phyloP scores from a whole-genome alignment of 1,140 invertebrate species.

The Ridgeia piscesae region DNA sequence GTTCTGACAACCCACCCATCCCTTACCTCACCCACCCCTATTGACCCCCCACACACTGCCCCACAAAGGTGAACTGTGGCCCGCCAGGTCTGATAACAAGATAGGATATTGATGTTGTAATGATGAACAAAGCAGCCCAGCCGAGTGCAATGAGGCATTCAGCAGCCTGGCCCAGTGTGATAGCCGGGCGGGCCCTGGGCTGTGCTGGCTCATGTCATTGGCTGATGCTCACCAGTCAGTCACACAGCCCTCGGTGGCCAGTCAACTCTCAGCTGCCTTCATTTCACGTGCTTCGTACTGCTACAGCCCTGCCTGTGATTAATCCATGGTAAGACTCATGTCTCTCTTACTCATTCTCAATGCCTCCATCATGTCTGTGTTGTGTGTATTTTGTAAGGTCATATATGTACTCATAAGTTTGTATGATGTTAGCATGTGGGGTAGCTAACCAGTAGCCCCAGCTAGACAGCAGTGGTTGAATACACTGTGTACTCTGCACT shows the following conservation, averaged over 20 bases:
- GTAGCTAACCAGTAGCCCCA: not conserved
- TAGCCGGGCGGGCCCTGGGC: no score
- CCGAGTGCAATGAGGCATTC: not conserved
- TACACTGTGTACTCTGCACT: not conserved
- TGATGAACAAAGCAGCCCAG: not conserved
- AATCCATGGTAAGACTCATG: not conserved
- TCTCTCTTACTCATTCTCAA: not conserved
- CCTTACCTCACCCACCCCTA: no score
- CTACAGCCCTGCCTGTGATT: not conserved
- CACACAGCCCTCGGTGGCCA: not conserved
- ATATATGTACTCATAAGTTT: not conserved
- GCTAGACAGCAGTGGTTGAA: not conserved
- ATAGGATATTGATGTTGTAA: not conserved
- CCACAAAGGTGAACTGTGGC: not conserved
- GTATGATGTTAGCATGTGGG: no score
- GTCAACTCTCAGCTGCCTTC: not conserved
- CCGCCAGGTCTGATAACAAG: not conserved
- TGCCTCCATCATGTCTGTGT: not conserved
- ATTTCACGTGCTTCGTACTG: not conserved
- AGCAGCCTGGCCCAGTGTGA: not conserved
- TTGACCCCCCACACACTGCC: not conserved
- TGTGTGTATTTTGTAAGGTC: not conserved
- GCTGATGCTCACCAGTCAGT: not conserved
- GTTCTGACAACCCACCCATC: no score
- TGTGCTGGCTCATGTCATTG: not conserved